Evolutionary conservation across 2,797 vertebrate species (phyloP), one percentile per base, ranked within the genome.

Genomic region (Threskiornis aethiopicus): DNA sequence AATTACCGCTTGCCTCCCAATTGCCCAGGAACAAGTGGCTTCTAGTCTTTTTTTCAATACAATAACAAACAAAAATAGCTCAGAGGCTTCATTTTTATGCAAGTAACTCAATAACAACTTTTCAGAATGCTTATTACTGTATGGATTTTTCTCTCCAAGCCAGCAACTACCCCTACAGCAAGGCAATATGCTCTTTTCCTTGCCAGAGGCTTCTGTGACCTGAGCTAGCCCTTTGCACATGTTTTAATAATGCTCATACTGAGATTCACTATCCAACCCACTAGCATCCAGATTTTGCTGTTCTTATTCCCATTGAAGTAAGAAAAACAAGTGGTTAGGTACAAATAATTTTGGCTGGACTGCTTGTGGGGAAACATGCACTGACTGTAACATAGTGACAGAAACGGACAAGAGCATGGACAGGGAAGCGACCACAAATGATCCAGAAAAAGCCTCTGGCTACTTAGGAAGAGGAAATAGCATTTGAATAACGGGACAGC

Each of bases 401-500:
- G 59, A 52, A 76, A 31, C 1, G 1, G n/a, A 29, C 29, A 81
- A 6, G 22, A 26, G 4, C 10, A 2, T 4, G 29, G n/a, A 24
- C 16, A 37, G n/a, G 0, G 14, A 39, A 58, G 20, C 0, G 1
- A 7, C 47, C 22, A 28, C 28, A 54, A 51, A 12, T 2, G 42
- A 58, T n/a, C 49, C 37, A 26, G 65, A 29, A 28, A 59, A 76
- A 35, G n/a, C 9, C 31, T 31, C 29, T 62, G 31, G 42, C 13
- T 70, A 29, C 12, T 87, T 54, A 61, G 24, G 22, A 29, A 66
- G 26, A 84, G 16, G 54, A 86, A 82, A 55, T 8, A 29, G 13
- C 64, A 58, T 41, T 28, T 51, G 28, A 81, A 52, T 59, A 47
- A 47, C 14, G 18, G 46, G 11, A 39, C 20, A 41, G 64, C 39